These are phyloP conservation scores for Caenorhabditis parvicauda DNA, from an alignment of 2,888 invertebrate species.

Conservation along the genomic window DNA sequence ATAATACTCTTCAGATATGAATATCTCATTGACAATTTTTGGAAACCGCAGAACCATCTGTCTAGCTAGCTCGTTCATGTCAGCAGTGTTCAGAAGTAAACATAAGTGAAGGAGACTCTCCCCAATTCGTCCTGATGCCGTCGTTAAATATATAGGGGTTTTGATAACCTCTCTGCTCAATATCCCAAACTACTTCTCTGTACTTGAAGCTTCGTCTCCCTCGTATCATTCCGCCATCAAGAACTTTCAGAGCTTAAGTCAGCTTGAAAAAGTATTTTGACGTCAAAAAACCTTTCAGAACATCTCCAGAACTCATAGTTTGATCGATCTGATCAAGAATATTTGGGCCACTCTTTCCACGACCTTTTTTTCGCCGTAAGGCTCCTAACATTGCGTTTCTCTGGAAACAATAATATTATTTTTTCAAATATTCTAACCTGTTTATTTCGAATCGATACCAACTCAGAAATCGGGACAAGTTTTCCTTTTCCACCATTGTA, in stretches of 20 bases:
- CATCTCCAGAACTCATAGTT: constrained; percentile 41
- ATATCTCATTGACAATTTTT: constrained; percentile 90
- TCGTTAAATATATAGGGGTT: not conserved
- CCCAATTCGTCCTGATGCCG: constrained; percentile 83
- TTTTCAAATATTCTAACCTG: constrained; percentile 7
- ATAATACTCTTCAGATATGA: constrained; percentile 93
- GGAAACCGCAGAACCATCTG: constrained; percentile 86
- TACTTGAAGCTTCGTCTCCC: constrained; percentile 67
- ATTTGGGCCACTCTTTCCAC: constrained; percentile 60
- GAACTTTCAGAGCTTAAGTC: constrained; percentile 58
- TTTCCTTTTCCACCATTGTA: constrained; percentile 89
- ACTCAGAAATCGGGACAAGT: constrained; percentile 82
- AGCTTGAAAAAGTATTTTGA: not conserved
- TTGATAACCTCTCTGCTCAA: constrained; percentile 48
- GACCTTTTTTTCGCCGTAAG: constrained; percentile 49
- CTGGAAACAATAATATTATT: too few species aligned
- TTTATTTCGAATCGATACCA: constrained; percentile 74
- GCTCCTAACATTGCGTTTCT: constrained; percentile 65
- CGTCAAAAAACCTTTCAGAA: constrained; percentile 42
- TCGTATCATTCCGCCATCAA: constrained; percentile 52
- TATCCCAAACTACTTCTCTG: constrained; percentile 63
- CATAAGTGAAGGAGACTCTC: constrained; percentile 92
- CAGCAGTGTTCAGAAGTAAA: constrained; percentile 82
- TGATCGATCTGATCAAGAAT: constrained; percentile 60
- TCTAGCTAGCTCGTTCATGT: constrained; percentile 90